Evolutionary conservation across 2,113 vertebrate species (phyloP).

Genomic region (Mesembrinibis cayennensis): DNA sequence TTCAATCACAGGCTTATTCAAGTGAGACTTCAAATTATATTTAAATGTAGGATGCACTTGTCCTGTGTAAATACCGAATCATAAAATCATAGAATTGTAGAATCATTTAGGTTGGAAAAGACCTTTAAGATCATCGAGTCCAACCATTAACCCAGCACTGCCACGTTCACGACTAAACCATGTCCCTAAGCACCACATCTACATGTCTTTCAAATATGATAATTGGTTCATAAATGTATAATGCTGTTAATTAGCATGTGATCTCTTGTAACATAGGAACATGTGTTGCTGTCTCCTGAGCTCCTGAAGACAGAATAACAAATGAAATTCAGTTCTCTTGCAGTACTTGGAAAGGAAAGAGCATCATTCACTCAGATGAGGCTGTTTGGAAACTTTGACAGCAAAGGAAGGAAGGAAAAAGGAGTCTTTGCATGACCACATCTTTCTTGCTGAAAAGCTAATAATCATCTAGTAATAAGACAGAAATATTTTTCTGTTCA

Average conservation of each 20-base stretch:
- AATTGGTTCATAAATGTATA: slow-evolving; percentile 62
- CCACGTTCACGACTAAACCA: neutral
- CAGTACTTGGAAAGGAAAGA: neutral
- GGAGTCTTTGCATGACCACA: neutral
- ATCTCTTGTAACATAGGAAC: neutral
- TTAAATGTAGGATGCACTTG: slow-evolving; percentile 41
- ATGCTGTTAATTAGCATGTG: slow-evolving; percentile 54
- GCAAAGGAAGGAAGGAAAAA: neutral
- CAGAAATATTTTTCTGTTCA: neutral
- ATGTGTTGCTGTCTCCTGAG: neutral
- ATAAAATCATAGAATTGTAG: neutral
- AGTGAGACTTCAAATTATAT: slow-evolving; percentile 50
- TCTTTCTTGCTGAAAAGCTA: neutral
- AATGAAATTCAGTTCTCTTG: neutral
- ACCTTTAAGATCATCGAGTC: no score
- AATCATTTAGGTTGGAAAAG: no score
- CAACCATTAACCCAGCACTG: no score
- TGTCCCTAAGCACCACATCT: neutral
- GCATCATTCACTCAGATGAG: neutral
- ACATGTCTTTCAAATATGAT: slow-evolving; percentile 33
- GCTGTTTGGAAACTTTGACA: neutral
- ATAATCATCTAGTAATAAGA: neutral
- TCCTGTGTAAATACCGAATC: slow-evolving; percentile 20
- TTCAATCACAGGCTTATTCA: slow-evolving; percentile 26
- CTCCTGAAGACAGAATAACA: neutral